Evolutionary conservation across 2,113 vertebrate genomes (phyloP).

Genomic region (Crotalus tigris): DNA sequence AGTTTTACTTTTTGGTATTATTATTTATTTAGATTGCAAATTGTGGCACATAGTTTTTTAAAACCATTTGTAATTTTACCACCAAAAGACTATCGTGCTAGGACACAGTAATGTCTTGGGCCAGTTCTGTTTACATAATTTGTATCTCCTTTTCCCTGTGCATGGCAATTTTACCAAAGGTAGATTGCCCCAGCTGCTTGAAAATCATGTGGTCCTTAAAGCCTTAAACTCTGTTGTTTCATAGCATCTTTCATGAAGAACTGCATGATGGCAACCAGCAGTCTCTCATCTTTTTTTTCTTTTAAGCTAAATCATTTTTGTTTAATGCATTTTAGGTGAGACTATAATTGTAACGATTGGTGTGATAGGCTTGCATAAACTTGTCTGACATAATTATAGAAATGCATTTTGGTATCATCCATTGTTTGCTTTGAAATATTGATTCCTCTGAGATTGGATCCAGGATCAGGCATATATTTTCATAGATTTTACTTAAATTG

Average conservation of each 20-base stretch:
- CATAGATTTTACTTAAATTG: neutral
- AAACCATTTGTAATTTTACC: neutral
- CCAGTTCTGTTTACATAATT: neutral
- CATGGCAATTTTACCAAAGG: too few relatives aligned
- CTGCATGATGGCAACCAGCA: neutral
- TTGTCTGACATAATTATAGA: neutral
- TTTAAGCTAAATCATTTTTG: slow-evolving; percentile 12
- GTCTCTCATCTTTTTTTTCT: neutral
- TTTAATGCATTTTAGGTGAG: neutral
- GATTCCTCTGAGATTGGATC: neutral
- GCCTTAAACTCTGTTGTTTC: neutral
- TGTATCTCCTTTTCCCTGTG: neutral
- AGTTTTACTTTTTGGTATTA: neutral
- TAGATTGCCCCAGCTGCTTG: too few relatives aligned
- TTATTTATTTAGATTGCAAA: neutral
- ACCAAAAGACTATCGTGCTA: neutral
- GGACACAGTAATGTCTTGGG: neutral
- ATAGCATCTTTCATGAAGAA: neutral
- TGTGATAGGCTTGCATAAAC: neutral
- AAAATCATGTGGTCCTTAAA: neutral
- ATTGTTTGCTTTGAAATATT: neutral
- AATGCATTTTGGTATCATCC: neutral
- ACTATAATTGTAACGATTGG: neutral
- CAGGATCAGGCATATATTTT: neutral
- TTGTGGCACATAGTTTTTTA: neutral